Conservation (phyloP, 2,113 vertebrate genomes). For the Ptychochromis oligacanthus region DNA sequence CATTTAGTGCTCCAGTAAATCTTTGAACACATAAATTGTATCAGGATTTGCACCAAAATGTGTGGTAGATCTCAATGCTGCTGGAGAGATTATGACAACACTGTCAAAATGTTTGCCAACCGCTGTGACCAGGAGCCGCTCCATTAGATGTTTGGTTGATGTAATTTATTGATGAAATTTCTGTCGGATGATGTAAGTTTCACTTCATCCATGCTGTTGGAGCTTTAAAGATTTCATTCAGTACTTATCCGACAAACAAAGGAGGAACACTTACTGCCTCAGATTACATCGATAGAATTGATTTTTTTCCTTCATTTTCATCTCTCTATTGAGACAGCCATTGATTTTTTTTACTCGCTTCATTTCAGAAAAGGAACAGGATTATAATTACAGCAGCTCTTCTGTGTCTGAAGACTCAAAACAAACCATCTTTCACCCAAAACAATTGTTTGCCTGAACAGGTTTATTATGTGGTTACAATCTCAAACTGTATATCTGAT, state of each 20-base stretch:
- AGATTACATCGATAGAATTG: constrained; percentile 53
- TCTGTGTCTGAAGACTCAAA: constrained; percentile 7
- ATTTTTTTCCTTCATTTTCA: constrained; percentile 48
- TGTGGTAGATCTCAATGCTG: not conserved
- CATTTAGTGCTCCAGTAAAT: not conserved
- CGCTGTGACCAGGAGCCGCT: not conserved
- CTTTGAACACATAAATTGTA: not conserved
- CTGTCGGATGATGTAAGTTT: not conserved
- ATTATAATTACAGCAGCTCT: constrained; percentile 47
- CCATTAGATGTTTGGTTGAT: not conserved
- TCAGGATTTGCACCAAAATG: not conserved
- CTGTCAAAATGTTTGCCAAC: not conserved
- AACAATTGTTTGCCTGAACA: not conserved
- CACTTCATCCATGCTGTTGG: not conserved
- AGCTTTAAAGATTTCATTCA: constrained; percentile 44
- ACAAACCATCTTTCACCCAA: not conserved
- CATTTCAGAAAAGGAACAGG: constrained; percentile 42
- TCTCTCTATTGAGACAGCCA: constrained; percentile 48
- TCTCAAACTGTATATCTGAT: constrained; percentile 8
- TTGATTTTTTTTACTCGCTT: constrained; percentile 40
- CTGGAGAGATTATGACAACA: not conserved
- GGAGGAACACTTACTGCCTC: constrained; percentile 34
- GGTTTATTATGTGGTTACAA: not conserved
- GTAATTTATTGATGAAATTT: not conserved
- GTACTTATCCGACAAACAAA: constrained; percentile 30